These are phyloP conservation scores for Ptychochromis oligacanthus DNA, from an alignment of 2,113 vertebrate species.

Conservation along the genomic window DNA sequence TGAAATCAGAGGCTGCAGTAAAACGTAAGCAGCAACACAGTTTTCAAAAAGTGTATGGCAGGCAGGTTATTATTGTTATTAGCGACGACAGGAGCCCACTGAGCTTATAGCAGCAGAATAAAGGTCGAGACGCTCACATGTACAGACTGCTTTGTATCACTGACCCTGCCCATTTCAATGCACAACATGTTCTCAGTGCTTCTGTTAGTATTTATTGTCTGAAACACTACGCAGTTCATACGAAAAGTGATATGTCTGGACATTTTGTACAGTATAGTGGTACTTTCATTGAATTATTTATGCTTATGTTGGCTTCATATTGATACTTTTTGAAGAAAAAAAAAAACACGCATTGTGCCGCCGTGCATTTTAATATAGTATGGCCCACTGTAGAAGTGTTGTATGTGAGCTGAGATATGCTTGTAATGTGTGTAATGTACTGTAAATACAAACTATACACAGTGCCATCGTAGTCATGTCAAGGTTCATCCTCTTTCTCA, in stretches of 20 bases:
- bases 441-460: constrained; percentile 52
- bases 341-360: constrained; percentile 17
- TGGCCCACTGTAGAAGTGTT: constrained; percentile 36
- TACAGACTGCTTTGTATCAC: constrained; percentile 23
- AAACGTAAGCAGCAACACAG: neutral
- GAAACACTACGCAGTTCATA: constrained; percentile 69
- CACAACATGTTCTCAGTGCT: constrained; percentile 6
- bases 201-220: constrained; percentile 64
- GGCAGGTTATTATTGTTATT: constrained; percentile 9
- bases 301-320: constrained; percentile 53
- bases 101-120: constrained; percentile 20
- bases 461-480: constrained; percentile 34
- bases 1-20: constrained; percentile 11
- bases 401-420: constrained; percentile 46
- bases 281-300: constrained; percentile 64
- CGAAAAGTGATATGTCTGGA: neutral
- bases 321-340: constrained; percentile 17
- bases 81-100: neutral
- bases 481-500: constrained; percentile 18
- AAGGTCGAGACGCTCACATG: neutral
- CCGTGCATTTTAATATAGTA: constrained; percentile 17
- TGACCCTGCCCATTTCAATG: constrained; percentile 13
- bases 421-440: constrained; percentile 30
- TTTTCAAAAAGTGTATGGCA: constrained; percentile 8
- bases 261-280: constrained; percentile 64